Conservation (phyloP, 1,140 invertebrate genomes). For the Drosophila subobscura region DNA sequence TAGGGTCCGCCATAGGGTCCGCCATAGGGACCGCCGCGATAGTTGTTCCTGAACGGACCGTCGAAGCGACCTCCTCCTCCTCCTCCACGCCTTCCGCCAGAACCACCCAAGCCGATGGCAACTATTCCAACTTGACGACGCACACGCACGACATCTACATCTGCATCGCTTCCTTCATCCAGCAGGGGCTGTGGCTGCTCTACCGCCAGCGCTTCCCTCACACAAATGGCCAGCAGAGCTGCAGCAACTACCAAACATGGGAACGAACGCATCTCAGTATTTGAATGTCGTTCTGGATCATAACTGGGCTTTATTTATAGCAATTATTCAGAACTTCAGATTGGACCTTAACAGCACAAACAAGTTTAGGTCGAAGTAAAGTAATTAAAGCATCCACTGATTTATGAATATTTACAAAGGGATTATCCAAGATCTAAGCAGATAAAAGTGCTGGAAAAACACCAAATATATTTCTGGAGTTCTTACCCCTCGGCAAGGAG, state of each 20-base stretch:
- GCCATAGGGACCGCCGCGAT: conserved; percentile 2
- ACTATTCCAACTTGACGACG: conserved; percentile 39
- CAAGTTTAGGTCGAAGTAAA: conserved; percentile 6
- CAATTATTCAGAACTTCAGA: background rate
- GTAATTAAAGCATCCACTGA: conserved; percentile 17
- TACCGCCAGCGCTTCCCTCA: conserved; percentile 5
- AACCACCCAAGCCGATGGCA: conserved; percentile 12
- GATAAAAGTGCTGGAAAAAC: no score
- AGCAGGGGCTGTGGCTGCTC: background rate
- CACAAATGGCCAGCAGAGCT: conserved; percentile 11
- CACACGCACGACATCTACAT: conserved; percentile 32
- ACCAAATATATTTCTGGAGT: no score
- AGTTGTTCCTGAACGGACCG: no score
- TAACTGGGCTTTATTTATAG: conserved; percentile 30
- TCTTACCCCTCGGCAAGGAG: no score
- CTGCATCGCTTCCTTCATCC: background rate
- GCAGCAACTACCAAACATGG: conserved; percentile 19
- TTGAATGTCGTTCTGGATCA: background rate
- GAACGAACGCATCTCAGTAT: conserved; percentile 26
- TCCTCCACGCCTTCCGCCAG: conserved; percentile 1
- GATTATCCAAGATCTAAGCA: no score
- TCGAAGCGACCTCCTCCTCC: background rate
- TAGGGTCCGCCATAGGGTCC: background rate
- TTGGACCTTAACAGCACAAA: background rate
- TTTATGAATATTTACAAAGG: background rate